Evolutionary conservation across 1,140 invertebrate genomes (phyloP).

Genomic region (Cydia fagiglandana): DNA sequence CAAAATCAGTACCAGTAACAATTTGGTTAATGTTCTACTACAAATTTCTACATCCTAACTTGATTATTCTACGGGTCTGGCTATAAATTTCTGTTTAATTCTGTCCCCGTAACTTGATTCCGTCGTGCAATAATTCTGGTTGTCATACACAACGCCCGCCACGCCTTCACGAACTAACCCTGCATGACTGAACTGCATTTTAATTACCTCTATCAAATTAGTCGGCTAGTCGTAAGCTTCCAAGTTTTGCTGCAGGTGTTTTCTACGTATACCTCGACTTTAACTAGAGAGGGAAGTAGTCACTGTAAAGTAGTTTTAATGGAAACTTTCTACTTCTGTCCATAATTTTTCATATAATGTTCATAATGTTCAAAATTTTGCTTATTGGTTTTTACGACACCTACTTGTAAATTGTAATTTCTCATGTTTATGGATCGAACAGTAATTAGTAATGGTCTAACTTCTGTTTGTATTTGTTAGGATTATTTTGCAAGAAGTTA

Average conservation of each 20-base stretch:
- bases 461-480: too few species aligned
- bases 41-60: too few species aligned
- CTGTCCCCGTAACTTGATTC: background rate
- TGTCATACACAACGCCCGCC: conserved; percentile 12
- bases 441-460: too few species aligned
- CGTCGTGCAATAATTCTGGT: conserved; percentile 11
- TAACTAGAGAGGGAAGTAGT: background rate
- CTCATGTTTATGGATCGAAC: too few species aligned
- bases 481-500: too few species aligned
- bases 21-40: too few species aligned
- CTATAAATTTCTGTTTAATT: too few species aligned
- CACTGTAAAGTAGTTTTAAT: background rate
- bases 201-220: conserved; percentile 19
- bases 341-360: too few species aligned
- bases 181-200: conserved; percentile 26
- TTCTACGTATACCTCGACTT: background rate
- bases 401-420: too few species aligned
- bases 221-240: background rate
- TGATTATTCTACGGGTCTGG: too few species aligned
- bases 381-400: background rate
- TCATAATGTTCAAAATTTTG: too few species aligned
- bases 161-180: conserved; percentile 7
- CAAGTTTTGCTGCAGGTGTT: background rate
- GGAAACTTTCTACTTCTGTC: background rate
- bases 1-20: too few species aligned